These are phyloP conservation scores for Tribolium freemani DNA, from an alignment of 2,888 invertebrate species.

Conservation along the genomic window DNA sequence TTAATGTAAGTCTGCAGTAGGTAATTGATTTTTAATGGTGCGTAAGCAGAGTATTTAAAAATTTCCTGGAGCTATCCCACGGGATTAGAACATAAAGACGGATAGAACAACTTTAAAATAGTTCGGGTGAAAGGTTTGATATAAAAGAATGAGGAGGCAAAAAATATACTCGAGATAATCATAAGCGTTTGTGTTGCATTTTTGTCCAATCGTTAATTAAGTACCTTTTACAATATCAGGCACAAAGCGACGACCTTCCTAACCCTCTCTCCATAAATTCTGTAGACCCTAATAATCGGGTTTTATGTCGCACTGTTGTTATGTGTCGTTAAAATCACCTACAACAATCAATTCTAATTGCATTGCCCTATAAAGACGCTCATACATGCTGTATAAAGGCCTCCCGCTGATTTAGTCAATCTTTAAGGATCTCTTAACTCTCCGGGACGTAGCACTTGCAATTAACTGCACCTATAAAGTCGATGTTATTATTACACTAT, in stretches of 20 bases:
- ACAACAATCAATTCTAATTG: conserved; percentile 68
- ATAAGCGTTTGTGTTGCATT: conserved; percentile 47
- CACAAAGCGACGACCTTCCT: conserved; percentile 52
- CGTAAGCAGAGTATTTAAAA: background rate
- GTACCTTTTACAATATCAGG: conserved; percentile 47
- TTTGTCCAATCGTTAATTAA: conserved; percentile 53
- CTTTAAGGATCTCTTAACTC: conserved; percentile 64
- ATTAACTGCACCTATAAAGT: conserved; percentile 63
- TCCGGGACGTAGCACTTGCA: conserved; percentile 61
- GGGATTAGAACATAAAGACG: conserved; percentile 3
- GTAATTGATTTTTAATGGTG: background rate
- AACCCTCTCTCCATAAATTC: conserved; percentile 62
- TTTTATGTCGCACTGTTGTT: conserved; percentile 64
- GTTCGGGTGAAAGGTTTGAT: background rate
- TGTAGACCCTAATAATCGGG: conserved; percentile 62
- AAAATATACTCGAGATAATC: conserved; percentile 39
- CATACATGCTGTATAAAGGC: conserved; percentile 62
- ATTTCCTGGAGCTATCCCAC: background rate
- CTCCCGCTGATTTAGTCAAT: conserved; percentile 63
- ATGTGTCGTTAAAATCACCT: conserved; percentile 66
- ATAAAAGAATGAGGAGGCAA: background rate
- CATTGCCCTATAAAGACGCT: conserved; percentile 65
- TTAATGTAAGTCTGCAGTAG: conserved; percentile 24
- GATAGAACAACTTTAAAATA: conserved; percentile 1
- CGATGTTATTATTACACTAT: conserved; percentile 56